Evolutionary conservation across 2,797 vertebrate genomes (phyloP).

Genomic region (Chrysocyon brachyurus): DNA sequence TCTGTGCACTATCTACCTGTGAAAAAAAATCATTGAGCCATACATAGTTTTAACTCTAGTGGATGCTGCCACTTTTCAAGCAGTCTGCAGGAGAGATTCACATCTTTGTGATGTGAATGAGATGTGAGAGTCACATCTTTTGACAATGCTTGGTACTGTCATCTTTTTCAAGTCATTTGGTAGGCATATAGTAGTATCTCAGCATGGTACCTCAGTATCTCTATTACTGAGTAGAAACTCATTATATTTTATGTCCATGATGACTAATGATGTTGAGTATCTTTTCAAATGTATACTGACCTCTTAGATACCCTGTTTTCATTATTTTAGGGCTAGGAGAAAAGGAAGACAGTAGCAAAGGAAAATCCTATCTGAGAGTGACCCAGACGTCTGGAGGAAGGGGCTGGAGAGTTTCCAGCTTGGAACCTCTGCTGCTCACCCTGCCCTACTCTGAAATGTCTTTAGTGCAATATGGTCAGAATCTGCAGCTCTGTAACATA

Average conservation of each 20-base stretch:
- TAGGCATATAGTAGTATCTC: neutral
- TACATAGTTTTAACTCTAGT: neutral
- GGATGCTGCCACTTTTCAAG: neutral
- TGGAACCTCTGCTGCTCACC: neutral
- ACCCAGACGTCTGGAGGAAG: neutral
- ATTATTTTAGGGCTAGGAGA: slow-evolving; percentile 13
- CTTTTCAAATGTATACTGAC: neutral
- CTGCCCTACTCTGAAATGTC: neutral
- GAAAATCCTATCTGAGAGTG: slow-evolving; percentile 29
- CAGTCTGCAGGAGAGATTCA: neutral
- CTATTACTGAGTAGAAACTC: neutral
- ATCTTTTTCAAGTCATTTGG: neutral
- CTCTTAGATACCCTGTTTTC: neutral
- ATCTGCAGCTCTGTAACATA: neutral
- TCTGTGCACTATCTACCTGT: neutral
- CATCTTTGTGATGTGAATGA: neutral
- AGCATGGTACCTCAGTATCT: neutral
- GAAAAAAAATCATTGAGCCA: neutral
- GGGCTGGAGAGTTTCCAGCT: neutral
- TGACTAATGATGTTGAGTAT: neutral
- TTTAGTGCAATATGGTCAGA: neutral
- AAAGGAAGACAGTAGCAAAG: neutral
- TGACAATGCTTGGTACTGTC: neutral
- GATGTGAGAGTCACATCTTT: neutral
- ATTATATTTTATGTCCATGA: slow-evolving; percentile 1